These are phyloP conservation scores for Eospalax fontanierii DNA, from an alignment of 2,797 vertebrate species.

Conservation along the genomic window DNA sequence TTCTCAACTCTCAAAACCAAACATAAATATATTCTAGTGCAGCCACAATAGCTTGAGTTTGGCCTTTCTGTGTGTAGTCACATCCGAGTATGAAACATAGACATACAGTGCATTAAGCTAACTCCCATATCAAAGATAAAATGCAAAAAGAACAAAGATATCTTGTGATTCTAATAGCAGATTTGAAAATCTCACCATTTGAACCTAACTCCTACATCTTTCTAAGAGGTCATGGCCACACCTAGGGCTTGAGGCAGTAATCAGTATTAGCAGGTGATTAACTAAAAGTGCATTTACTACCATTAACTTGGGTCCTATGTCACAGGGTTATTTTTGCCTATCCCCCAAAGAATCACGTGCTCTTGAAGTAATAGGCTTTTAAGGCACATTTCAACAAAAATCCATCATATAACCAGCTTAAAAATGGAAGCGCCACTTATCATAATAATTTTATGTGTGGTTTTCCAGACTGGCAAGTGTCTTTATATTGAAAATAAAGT, in stretches of 20 bases:
- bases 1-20: conserved; percentile 63
- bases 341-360: conserved; percentile 73
- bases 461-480: conserved; percentile 24
- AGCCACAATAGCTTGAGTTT: neutral
- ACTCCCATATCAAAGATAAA: conserved; percentile 62
- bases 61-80: conserved; percentile 18
- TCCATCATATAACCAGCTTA: conserved; percentile 70
- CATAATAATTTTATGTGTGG: conserved; percentile 44
- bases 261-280: conserved; percentile 45
- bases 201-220: conserved; percentile 27
- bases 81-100: neutral
- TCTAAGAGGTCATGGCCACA: conserved; percentile 57
- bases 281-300: conserved; percentile 40
- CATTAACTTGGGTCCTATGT: conserved; percentile 21
- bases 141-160: conserved; percentile 25
- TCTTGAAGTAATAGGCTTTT: conserved; percentile 79
- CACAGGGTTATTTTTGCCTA: conserved; percentile 64
- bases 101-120: neutral
- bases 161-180: conserved; percentile 35
- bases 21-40: neutral
- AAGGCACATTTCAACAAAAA: conserved; percentile 85
- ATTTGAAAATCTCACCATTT: conserved; percentile 26
- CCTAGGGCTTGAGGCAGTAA: conserved; percentile 57
- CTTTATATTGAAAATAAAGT: conserved; percentile 58
- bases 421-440: conserved; percentile 67